Evolutionary conservation across 2,113 vertebrate species (phyloP), one percentile per base, ranked within the genome.

Genomic region (Hippoglossus stenolepis): DNA sequence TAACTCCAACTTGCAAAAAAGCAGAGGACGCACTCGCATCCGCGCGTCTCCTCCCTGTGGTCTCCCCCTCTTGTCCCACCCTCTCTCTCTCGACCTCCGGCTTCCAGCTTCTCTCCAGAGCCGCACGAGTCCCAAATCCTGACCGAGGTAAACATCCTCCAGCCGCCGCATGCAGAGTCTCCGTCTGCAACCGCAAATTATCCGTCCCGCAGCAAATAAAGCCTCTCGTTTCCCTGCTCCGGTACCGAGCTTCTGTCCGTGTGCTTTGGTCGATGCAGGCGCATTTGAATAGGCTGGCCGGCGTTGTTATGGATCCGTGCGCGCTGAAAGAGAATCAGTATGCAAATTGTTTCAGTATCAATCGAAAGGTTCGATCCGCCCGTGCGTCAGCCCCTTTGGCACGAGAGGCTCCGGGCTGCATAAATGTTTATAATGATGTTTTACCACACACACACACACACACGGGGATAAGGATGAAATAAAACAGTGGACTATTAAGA

Each of bases 351-450:
- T 96, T 97, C 96, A 94, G 96, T 97, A 96, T 95, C 97, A 97
- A 99, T 98, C 98, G 98, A 98, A 98, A 96, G 96, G 95, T 98
- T 99, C 98, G 97, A 98, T 99, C 97, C 95, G 95, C 87, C 89
- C 91, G 95, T 96, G 95, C 96, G 96, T 97, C 96, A 96, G 96
- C 95, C 94, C 92, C 94, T 94, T 89, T 92, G 84, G 93, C 90
- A 95, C 95, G 94, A 93, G 85, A 91, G 82, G 80, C 88, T 89
- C 65, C 80, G 81, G 72, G 77, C 87, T 87, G 89, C 89, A 90
- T 91, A 92, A 87, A 92, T 91, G 90, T 91, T 87, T 91, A 80
- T 87, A 92, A 88, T 90, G 84, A 80, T 63, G 70, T 82, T 78
- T 82, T 85, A 85, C 70, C 66, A 66, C 61, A 67, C 45, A 66